These are phyloP conservation scores for Drosophila nannoptera DNA, from an alignment of 1,140 invertebrate genomes.

Conservation along the genomic window DNA sequence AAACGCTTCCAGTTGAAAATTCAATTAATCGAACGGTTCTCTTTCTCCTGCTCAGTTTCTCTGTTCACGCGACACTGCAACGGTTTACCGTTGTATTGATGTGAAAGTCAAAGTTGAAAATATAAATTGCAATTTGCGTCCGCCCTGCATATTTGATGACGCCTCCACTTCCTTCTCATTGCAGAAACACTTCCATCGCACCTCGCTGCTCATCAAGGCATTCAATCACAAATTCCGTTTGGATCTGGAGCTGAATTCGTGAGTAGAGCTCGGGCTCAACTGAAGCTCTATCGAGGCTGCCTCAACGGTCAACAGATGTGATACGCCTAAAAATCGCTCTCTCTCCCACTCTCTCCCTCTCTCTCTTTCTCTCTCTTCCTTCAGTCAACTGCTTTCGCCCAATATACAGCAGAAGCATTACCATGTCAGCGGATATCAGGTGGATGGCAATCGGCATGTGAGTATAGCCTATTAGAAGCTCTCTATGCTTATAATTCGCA, in stretches of 20 bases:
- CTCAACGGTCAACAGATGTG: not conserved
- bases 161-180: slow-evolving; percentile 79
- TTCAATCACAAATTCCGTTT: slow-evolving; percentile 97
- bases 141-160: not conserved
- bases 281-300: not conserved
- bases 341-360: not conserved
- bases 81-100: too few relatives aligned
- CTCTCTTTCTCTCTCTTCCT: not conserved
- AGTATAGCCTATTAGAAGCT: slow-evolving; percentile 55
- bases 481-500: too few relatives aligned
- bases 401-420: slow-evolving; percentile 91
- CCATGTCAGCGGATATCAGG: slow-evolving; percentile 82
- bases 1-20: not conserved
- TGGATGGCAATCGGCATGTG: slow-evolving; percentile 78
- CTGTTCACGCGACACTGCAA: not conserved
- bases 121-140: not conserved
- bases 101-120: not conserved
- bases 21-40: too few relatives aligned
- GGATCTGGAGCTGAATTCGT: slow-evolving; percentile 97
- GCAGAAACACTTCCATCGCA: slow-evolving; percentile 95
- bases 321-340: not conserved
- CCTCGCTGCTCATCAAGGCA: slow-evolving; percentile 95
- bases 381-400: slow-evolving; percentile 89
- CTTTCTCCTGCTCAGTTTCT: not conserved
- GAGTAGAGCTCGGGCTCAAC: slow-evolving; percentile 84